Base-by-base conservation (phyloP, 2,797 vertebrate genomes). In the Etheostoma perlongum region DNA sequence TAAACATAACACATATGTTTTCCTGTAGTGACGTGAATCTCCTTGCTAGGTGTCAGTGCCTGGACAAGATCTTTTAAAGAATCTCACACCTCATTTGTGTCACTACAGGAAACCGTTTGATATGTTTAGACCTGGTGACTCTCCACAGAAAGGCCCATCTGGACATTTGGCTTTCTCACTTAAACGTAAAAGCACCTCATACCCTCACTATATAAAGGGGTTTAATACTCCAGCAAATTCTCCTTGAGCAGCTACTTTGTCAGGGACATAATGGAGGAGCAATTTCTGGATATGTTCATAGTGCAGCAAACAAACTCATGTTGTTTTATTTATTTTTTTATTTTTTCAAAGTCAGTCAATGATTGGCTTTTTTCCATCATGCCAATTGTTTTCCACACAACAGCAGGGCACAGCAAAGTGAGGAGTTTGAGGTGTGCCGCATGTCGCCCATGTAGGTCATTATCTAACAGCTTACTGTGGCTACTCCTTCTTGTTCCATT, bases 51-150 rank as follows among this genome's bases (percentile, higher is more conserved):
- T 79, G 46, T 74, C 30, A 66, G 33, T 18, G 62, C 51, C 72
- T 88, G 79, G 84, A 83, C 40, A 78, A 64, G 27, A 67, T 82
- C 73, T 52, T 70, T 65, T 46, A 68, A 79, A 83, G 54, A 84
- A 71, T 72, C 60, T 72, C 61, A 66, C 74, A 73, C 67, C 60
- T 83, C 47, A 71, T 86, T 79, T 88, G 61, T 70, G 60, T 42
- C 36, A 6, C 60, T 27, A 57, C 58, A 77, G 82, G 81, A 88
- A 87, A 81, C 66, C 47, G 8, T 71, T 61, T 80, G 67, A 80
- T 76, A 30, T 91, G 82, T 85, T 87, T 83, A 82, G 52, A 78
- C 54, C 65, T 53, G 48, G 52, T 62, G 42, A 78, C 61, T 73
- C 72, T 82, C 54, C 63, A 60, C 42, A 71, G 68, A 85, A 68